Evolutionary conservation across 1,140 invertebrate genomes (phyloP).

Genomic region (Bombus polaris): DNA sequence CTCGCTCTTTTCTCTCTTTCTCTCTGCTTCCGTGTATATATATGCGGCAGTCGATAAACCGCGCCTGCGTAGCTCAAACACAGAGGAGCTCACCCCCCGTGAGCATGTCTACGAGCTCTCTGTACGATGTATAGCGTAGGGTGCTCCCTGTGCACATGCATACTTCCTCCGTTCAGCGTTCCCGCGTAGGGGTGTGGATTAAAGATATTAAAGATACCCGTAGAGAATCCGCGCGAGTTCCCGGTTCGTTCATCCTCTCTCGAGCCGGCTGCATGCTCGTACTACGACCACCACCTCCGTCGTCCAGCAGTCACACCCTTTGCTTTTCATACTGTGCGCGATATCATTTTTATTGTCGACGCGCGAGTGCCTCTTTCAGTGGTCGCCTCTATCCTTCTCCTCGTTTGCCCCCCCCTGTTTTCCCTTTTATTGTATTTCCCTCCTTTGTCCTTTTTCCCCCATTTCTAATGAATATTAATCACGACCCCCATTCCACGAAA

Average conservation of each 20-base stretch:
- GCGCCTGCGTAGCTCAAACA: slow-evolving; percentile 70
- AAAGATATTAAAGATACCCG: slow-evolving; percentile 71
- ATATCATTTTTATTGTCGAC: slow-evolving; percentile 31
- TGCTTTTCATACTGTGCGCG: background rate
- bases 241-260: slow-evolving; percentile 23
- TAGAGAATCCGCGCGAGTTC: slow-evolving; percentile 10
- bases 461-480: slow-evolving; percentile 31
- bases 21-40: slow-evolving; percentile 45
- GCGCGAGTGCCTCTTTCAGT: slow-evolving; percentile 21
- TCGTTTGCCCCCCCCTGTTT: background rate
- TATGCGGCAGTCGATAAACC: slow-evolving; percentile 70
- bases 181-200: slow-evolving; percentile 67
- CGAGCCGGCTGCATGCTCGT: background rate
- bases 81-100: slow-evolving; percentile 38
- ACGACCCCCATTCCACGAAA: too few relatives aligned
- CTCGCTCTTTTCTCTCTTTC: slow-evolving; percentile 18
- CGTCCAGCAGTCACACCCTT: slow-evolving; percentile 9
- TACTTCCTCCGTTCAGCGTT: slow-evolving; percentile 55
- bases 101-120: slow-evolving; percentile 10
- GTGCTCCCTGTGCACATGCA: slow-evolving; percentile 55
- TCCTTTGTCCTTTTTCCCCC: background rate
- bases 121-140: slow-evolving; percentile 40
- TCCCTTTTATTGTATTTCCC: background rate
- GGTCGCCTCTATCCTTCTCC: background rate
- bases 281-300: background rate